Base-by-base conservation (phyloP, 2,888 invertebrate species). In the Andrena marginata region DNA sequence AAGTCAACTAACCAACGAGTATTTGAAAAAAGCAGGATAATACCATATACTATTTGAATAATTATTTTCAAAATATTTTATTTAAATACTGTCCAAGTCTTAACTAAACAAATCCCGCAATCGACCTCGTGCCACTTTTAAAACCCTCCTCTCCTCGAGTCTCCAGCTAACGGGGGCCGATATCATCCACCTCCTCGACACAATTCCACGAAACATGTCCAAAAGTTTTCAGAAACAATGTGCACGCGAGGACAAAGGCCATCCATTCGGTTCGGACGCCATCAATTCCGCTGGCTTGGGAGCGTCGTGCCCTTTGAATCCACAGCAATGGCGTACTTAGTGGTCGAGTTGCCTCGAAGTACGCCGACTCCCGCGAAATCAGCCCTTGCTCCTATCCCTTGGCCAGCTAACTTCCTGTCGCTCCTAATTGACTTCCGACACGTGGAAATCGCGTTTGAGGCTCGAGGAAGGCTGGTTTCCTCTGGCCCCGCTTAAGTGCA, bases 401-500 rank as follows among this genome's bases (percentile, higher is more conserved):
- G 67, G 48, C 26, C 67, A 49, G 26, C 77, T 62, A 80, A 84
- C 85, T 89, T 89, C 85, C 87, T 82, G 65, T 62, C 80, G 81
- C 63, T 56, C 79, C 82, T 89, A 89, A 90, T 90, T 87, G 88
- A 89, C 86, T 90, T 87, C 85, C 89, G 80, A 81, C 85, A 82
- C 85, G 85, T 75, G 85, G 72, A 79, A 29, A 65, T 42, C 74
- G 56, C 76, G 74, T 23, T 23, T 59, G 42, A 10, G 63, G 73
- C 64, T 54, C 49, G 54, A 42, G 42, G 70, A 64, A 77, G 64
- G 64, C 72, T 77, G 51, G 29, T 16, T 51, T 70, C 59, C 65
- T 59, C 42, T 62, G 49, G 42, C 73, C 42, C 42, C 42, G 42
- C 42, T 16, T 42, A 4, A 60, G 74, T 73, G 48, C 33, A 31